Evolutionary conservation across 2,113 vertebrate species (phyloP), one percentile per base, ranked within the genome.

Genomic region (Mustelus asterias): DNA sequence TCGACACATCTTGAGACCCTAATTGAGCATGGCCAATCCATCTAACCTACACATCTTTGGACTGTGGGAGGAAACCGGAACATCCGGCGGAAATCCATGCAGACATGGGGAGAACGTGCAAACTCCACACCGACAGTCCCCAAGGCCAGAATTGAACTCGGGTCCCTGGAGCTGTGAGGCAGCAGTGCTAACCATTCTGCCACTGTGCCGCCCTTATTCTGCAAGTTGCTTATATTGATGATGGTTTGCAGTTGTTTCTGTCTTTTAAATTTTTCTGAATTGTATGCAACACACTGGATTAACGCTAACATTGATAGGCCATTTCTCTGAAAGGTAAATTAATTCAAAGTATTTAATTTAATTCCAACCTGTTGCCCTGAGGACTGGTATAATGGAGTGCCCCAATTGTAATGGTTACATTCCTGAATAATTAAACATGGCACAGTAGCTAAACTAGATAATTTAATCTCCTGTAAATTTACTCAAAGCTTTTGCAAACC

Each of bases 361-460:
- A 93, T 93, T 93, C 33, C 33, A 93, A 93, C 33, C n/a, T 20
- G 89, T 67, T 93, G 58, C 60, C 88, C 60, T 65, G 89, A 93
- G 88, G 89, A 41, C 89, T 33, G 65, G 58, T 65, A 63, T 90
- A 33, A 90, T 92, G 33, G 89, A 92, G n/a, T 65, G 60, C 60
- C 60, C 33, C 60, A 93, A 37, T 65, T 93, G 86, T n/a, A 22
- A 65, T 93, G 18, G 58, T 67, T 92, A 92, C 60, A 65, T 92
- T 63, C 89, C n/a, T 93, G 33, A 65, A 93, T 93, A 93, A 93
- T 93, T 93, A 65, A 93, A 93, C 60, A 67, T 93, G 65, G 89
- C 33, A 37, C n/a, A 93, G 60, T 65, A 67, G 9, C 89, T 65
- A 93, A 93, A 37, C 16, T 93, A 60, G 89, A 22, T 93, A 93